Percentiles rank a stretch among this genome's conserved stretches.
These are phyloP conservation scores for Aphidoletes aphidimyza DNA, from an alignment of 2,888 invertebrate species.

Conservation along the genomic window DNA sequence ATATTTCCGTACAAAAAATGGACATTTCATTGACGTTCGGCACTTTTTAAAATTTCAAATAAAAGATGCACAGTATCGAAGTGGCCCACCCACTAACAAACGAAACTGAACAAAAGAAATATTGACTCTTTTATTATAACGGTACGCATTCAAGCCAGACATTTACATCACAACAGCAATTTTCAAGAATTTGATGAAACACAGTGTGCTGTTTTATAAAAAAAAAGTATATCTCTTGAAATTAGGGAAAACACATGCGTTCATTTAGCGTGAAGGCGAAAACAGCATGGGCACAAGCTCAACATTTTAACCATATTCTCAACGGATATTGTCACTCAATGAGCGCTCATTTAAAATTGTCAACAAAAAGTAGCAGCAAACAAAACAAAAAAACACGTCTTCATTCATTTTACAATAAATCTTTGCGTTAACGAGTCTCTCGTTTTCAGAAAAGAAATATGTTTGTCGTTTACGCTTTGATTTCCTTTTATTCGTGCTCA, in stretches of 20 bases:
- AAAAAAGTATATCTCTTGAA: background rate
- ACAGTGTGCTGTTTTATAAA: no score
- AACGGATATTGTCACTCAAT: conserved; percentile 46
- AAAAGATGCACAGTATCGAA: background rate
- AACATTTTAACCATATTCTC: background rate
- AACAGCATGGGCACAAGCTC: conserved; percentile 20
- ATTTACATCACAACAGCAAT: background rate
- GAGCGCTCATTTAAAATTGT: conserved; percentile 40
- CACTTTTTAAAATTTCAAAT: background rate
- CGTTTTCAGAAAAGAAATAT: conserved; percentile 32
- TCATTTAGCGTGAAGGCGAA: conserved; percentile 26
- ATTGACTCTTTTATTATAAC: background rate
- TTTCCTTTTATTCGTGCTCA: conserved; percentile 18
- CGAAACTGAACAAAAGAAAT: background rate
- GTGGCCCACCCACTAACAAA: background rate
- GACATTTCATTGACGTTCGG: background rate
- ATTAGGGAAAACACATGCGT: conserved; percentile 4
- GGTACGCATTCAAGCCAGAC: background rate
- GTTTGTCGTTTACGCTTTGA: background rate
- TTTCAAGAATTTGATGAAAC: conserved; percentile 13
- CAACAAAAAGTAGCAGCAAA: background rate
- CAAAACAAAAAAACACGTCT: background rate
- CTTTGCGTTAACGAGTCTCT: conserved; percentile 11
- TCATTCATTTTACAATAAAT: conserved; percentile 16
- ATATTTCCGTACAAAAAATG: background rate